Conservation (phyloP, 2,113 vertebrate genomes). For the Xiphophorus hellerii region DNA sequence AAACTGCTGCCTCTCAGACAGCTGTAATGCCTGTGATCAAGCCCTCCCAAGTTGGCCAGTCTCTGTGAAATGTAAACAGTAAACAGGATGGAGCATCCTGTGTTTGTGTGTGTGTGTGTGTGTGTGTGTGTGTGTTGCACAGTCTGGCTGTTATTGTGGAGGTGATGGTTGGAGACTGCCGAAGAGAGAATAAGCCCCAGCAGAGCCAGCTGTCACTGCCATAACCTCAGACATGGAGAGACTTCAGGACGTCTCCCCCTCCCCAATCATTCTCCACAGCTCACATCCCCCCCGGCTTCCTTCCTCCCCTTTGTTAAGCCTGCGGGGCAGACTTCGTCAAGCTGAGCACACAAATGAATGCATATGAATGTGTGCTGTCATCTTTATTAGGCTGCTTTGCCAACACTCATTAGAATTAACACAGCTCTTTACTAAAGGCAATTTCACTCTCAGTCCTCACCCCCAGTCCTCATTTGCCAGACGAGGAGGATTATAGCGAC, state of each 20-base stretch:
- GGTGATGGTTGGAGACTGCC: conserved; percentile 11
- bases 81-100: conserved; percentile 74
- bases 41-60: conserved; percentile 69
- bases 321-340: conserved; percentile 76
- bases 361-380: conserved; percentile 82
- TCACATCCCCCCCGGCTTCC: conserved; percentile 69
- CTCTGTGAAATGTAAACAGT: conserved; percentile 77
- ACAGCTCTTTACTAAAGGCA: conserved; percentile 54
- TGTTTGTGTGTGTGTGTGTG: conserved; percentile 56
- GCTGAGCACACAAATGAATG: conserved; percentile 80
- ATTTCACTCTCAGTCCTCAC: conserved; percentile 57
- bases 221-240: conserved; percentile 65
- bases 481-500: conserved; percentile 53
- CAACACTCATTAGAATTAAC: conserved; percentile 76
- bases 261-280: conserved; percentile 64
- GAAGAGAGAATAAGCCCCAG: conserved; percentile 65
- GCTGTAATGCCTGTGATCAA: conserved; percentile 59
- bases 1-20: conserved; percentile 52
- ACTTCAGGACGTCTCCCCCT: conserved; percentile 52
- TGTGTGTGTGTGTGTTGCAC: conserved; percentile 48
- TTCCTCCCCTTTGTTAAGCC: conserved; percentile 81
- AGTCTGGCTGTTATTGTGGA: conserved; percentile 20
- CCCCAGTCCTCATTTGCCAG: conserved; percentile 44
- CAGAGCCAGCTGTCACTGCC: conserved; percentile 78
- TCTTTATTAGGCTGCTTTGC: conserved; percentile 75